Percentiles rank a stretch among this genome's conserved stretches.
Conservation (phyloP, 2,113 vertebrate species). For the Pterocles gutturalis region DNA sequence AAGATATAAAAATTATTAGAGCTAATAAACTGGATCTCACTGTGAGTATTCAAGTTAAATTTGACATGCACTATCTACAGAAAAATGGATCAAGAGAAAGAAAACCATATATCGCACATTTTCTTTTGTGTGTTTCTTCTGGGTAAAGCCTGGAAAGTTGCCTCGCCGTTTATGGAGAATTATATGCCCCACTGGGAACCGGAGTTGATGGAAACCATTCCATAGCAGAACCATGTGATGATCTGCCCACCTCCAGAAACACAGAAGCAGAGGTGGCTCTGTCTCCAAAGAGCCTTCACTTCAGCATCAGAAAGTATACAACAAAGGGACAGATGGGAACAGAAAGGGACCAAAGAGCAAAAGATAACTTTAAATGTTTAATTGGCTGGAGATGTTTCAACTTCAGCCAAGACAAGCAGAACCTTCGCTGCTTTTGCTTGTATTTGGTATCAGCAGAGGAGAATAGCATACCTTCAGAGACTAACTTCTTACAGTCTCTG, state of each 20-base stretch:
- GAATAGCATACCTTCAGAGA: not conserved
- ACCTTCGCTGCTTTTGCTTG: not conserved
- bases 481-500: not conserved
- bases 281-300: not conserved
- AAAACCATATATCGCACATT: not conserved
- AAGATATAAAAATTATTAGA: not conserved
- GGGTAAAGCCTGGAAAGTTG: not conserved
- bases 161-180: not conserved
- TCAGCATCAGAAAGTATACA: not conserved
- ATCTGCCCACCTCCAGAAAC: not conserved
- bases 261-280: not conserved
- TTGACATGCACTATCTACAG: not conserved
- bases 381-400: not conserved
- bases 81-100: not conserved
- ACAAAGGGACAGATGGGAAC: not conserved
- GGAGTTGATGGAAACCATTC: not conserved
- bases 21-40: not conserved
- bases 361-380: not conserved
- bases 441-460: not conserved
- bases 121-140: not conserved
- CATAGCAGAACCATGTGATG: not conserved
- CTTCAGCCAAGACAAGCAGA: not conserved
- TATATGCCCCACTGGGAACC: not conserved
- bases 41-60: not conserved
- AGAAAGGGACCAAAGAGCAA: not conserved